Evolutionary conservation across 2,113 vertebrate genomes (phyloP), one percentile per base, ranked within the genome.

Genomic region (Tringa solitaria): DNA sequence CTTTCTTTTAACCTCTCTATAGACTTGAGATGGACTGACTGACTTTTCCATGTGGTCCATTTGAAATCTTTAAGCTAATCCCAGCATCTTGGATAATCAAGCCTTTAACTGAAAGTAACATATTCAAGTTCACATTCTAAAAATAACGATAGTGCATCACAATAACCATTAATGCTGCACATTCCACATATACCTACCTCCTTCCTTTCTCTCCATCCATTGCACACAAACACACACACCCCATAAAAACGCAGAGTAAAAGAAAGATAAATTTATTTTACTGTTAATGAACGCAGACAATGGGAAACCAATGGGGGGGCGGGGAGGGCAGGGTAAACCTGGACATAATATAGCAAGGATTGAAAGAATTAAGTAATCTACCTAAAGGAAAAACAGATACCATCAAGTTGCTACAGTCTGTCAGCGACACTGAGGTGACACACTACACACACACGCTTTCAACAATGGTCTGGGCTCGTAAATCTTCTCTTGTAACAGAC

Each of bases 21-120:
- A 78, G 60, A 63, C 60, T 79, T 21, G 35, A 60, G 53, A 65
- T 24, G 32, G 45, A 89, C 61, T 45, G 37, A 69, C 37, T 39
- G 39, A 23, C 56, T 41, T 88, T 87, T 65, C 43, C 60, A 72
- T 50, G 32, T 61, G 28, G 54, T 63, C 69, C 59, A n/a, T 78
- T 86, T 84, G 76, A 93, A 97, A 83, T 96, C 41, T 63, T 84
- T 81, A 39, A 91, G 94, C 50, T 76, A 80, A 74, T 56, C 32
- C 21, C 33, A 76, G 57, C 12, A 53, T 10, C 27, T 27, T 60
- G 43, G 68, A 73, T 43, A 86, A 64, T 22, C 4, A 4, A 67
- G 26, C 32, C 18, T 82, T 89, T 39, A 56, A 46, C 13, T 27
- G 50, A 27, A 69, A 84, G 37, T 78, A 68, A 5, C 4, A 21